These are phyloP conservation scores for Nesospiza acunhae DNA, from an alignment of 2,113 vertebrate species.

Conservation along the genomic window DNA sequence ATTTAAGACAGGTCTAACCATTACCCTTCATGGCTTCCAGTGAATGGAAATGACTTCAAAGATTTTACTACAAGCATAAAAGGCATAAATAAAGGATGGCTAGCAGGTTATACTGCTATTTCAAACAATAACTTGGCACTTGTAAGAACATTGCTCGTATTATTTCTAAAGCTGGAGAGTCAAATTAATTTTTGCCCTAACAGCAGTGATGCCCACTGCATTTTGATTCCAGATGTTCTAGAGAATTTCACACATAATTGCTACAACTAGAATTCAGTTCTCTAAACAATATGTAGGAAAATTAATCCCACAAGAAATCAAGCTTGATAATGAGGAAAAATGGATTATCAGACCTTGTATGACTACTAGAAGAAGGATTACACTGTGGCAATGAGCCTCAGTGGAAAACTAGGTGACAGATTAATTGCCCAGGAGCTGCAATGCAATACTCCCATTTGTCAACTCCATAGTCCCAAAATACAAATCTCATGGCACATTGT, in stretches of 20 bases:
- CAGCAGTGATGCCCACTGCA: neutral
- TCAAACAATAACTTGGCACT: neutral
- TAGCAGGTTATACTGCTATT: neutral
- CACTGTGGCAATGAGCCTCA: neutral
- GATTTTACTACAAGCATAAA: neutral
- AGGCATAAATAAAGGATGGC: neutral
- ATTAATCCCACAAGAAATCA: constrained; percentile 15
- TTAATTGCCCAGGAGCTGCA: neutral
- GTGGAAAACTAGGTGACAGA: constrained; percentile 9
- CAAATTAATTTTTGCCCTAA: neutral
- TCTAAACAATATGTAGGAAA: neutral
- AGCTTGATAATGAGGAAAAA: constrained; percentile 34
- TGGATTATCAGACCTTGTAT: neutral
- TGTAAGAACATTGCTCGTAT: neutral
- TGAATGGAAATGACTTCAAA: neutral
- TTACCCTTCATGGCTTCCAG: neutral
- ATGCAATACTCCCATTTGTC: neutral
- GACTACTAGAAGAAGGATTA: constrained; percentile 14
- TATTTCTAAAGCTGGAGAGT: neutral
- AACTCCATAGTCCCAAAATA: neutral
- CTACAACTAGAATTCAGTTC: neutral
- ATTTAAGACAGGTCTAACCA: neutral
- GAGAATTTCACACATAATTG: neutral
- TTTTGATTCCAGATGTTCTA: neutral
- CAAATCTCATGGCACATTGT: neutral